These are phyloP conservation scores for Sylvilagus bachmani DNA, from an alignment of 2,113 vertebrate species.

Conservation along the genomic window DNA sequence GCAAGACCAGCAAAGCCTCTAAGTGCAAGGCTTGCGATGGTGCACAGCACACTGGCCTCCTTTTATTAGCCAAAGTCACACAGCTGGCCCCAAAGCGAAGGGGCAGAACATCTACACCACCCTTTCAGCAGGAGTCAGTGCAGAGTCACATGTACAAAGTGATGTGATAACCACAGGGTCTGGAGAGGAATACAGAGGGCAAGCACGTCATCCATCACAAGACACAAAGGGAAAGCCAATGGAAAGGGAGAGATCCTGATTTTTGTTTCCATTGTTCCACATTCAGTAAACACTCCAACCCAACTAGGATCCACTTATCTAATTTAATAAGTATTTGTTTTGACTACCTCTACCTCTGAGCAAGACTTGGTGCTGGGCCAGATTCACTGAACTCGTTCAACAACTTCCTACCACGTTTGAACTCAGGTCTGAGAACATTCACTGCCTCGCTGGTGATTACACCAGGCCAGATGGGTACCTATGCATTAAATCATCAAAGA, in stretches of 20 bases:
- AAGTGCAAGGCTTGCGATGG: fast-evolving
- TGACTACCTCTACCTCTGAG: not conserved
- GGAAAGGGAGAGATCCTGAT: fast-evolving
- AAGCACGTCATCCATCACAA: fast-evolving
- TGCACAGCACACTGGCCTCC: fast-evolving
- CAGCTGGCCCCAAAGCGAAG: not conserved
- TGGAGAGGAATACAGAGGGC: no score
- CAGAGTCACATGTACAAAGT: fast-evolving
- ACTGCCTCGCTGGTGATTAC: fast-evolving
- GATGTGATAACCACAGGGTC: fast-evolving
- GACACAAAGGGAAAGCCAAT: fast-evolving
- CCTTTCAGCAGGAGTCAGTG: fast-evolving
- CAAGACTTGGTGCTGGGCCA: not conserved
- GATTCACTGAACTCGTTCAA: not conserved
- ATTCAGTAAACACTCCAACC: fast-evolving
- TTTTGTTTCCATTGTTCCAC: fast-evolving
- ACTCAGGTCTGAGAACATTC: fast-evolving
- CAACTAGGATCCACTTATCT: not conserved
- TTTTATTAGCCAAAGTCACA: not conserved
- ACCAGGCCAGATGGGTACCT: fast-evolving
- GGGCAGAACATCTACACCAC: fast-evolving
- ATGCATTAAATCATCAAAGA: not conserved
- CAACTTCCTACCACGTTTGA: not conserved
- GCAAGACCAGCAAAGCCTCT: fast-evolving
- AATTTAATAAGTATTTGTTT: not conserved